These are phyloP conservation scores for Pan troglodytes DNA, from an alignment of 2,113 vertebrate species.

Conservation along the genomic window NHGRI_mPanTro3-v2.1_pri NC_086015.1:38241001-38241500, in stretches of 20 bases:
- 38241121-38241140: neutral
- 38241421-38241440: neutral
- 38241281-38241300: neutral
- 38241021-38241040: neutral
- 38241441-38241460: neutral
- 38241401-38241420: neutral
- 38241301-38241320: neutral
- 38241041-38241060: neutral
- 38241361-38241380: neutral
- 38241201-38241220: neutral
- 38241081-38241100: neutral
- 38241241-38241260: neutral
- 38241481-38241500: neutral
- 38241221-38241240: neutral
- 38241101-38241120: neutral
- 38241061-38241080: neutral
- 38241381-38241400: neutral
- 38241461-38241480: rapidly evolving
- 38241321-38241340: neutral
- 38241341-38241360: neutral
- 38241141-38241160: neutral
- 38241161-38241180: neutral
- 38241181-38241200: neutral
- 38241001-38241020: slow-evolving; percentile 22
- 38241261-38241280: neutral